Percentiles rank a stretch among this genome's conserved stretches.
Conservation (phyloP, 2,888 invertebrate genomes). For the Pherbina coryleti region DNA sequence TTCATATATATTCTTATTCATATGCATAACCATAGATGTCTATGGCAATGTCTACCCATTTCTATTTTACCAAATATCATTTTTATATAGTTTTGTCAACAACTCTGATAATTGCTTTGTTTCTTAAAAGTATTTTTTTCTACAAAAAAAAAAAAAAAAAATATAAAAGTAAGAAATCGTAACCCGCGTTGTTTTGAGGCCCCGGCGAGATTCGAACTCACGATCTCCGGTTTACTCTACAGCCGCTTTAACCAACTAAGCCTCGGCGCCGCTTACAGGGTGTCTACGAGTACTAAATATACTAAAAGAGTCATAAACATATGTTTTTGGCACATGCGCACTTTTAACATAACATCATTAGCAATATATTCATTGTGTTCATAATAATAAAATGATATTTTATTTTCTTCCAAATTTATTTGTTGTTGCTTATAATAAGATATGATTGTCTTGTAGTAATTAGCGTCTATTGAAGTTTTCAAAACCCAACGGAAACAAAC, state of each 20-base stretch:
- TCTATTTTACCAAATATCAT: no score
- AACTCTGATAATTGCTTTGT: no score
- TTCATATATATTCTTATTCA: no score
- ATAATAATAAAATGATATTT: neutral
- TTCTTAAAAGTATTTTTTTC: no score
- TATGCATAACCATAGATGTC: no score
- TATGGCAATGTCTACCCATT: no score
- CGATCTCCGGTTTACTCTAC: conserved; percentile 63
- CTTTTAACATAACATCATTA: neutral
- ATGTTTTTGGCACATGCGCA: neutral
- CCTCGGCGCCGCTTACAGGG: conserved; percentile 54
- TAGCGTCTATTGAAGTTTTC: neutral
- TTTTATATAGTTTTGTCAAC: no score
- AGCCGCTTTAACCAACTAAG: conserved; percentile 63
- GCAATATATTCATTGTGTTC: neutral
- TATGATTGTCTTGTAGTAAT: neutral
- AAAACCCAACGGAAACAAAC: neutral
- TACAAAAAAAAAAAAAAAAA: neutral
- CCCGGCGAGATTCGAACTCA: conserved; percentile 63
- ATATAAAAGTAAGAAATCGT: neutral
- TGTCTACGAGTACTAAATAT: no score
- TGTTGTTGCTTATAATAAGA: neutral
- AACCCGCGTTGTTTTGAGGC: conserved; percentile 43
- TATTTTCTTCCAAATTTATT: neutral
- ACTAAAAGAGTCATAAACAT: no score